A percentile compares a stretch with the other conserved stretches of the same genome.
Evolutionary conservation across 2,113 vertebrate species (phyloP).

Genomic region (Panthera tigris): DNA sequence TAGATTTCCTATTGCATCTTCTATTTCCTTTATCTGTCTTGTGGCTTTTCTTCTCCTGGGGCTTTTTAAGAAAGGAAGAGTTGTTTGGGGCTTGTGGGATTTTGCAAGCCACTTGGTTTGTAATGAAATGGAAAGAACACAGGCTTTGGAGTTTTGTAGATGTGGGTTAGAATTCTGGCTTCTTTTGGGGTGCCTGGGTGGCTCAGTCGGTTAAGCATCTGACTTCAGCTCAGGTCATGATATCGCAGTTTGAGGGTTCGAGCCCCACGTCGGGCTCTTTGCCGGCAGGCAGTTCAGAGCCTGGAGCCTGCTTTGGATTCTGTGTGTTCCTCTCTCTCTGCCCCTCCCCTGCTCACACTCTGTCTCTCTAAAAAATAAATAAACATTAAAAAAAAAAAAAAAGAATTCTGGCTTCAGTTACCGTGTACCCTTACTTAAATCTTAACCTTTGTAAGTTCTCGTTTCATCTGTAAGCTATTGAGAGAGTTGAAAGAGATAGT

Average conservation of each 20-base stretch:
- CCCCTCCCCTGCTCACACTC: too few relatives aligned
- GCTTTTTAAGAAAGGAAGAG: constrained; percentile 20
- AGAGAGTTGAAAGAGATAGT: neutral
- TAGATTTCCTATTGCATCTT: neutral
- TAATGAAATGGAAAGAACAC: neutral
- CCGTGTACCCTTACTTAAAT: neutral
- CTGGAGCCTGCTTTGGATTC: too few relatives aligned
- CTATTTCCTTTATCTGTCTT: neutral
- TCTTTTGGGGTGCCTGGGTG: neutral
- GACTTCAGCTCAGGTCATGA: too few relatives aligned
- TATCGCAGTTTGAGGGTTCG: too few relatives aligned
- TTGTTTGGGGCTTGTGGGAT: neutral
- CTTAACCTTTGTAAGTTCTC: neutral
- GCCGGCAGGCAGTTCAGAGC: too few relatives aligned
- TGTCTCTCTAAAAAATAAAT: too few relatives aligned
- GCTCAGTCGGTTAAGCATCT: too few relatives aligned
- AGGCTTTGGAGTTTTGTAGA: neutral
- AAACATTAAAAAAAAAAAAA: too few relatives aligned
- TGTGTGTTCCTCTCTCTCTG: too few relatives aligned
- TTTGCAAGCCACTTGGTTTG: neutral
- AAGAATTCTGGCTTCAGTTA: neutral
- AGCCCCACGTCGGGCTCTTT: too few relatives aligned
- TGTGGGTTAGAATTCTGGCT: neutral
- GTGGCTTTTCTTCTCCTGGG: constrained; percentile 1
- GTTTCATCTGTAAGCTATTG: constrained; percentile 1